These are phyloP conservation scores for Pycnomerus fuliginosus DNA, from an alignment of 2,888 invertebrate species.

Conservation along the genomic window DNA sequence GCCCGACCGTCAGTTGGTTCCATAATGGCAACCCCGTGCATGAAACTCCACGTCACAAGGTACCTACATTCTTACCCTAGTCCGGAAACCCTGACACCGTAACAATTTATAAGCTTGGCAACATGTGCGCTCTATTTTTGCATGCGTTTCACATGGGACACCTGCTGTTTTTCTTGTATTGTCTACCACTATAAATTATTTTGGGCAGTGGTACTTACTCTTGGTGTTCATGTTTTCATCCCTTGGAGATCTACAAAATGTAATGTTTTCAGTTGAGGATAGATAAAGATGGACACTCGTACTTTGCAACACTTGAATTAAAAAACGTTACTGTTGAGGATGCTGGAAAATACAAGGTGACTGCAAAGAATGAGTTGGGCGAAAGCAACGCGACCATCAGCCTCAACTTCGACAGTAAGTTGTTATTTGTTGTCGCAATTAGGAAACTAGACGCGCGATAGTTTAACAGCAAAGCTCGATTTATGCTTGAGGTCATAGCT, in stretches of 20 bases:
- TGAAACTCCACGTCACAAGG: slow-evolving; percentile 85
- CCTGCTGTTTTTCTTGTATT: slow-evolving; percentile 37
- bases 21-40: slow-evolving; percentile 82
- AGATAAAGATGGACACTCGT: slow-evolving; percentile 90
- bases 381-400: slow-evolving; percentile 97
- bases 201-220: slow-evolving; percentile 27
- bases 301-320: slow-evolving; percentile 90
- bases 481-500: slow-evolving; percentile 6
- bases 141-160: slow-evolving; percentile 33
- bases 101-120: slow-evolving; percentile 35
- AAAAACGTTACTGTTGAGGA: slow-evolving; percentile 94
- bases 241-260: not conserved
- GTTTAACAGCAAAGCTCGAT: slow-evolving; percentile 10
- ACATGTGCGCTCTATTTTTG: slow-evolving; percentile 36
- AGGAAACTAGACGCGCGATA: slow-evolving; percentile 5
- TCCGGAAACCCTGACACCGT: slow-evolving; percentile 21
- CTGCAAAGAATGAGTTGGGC: slow-evolving; percentile 96
- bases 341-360: slow-evolving; percentile 96
- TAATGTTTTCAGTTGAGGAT: slow-evolving; percentile 69
- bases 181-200: slow-evolving; percentile 27
- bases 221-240: not conserved
- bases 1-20: slow-evolving; percentile 86
- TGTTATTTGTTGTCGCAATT: slow-evolving; percentile 28
- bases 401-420: slow-evolving; percentile 97
- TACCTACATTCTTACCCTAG: slow-evolving; percentile 47